These are phyloP conservation scores for Monomorium pharaonis DNA, from an alignment of 1,140 invertebrate genomes.

Conservation along the genomic window DNA sequence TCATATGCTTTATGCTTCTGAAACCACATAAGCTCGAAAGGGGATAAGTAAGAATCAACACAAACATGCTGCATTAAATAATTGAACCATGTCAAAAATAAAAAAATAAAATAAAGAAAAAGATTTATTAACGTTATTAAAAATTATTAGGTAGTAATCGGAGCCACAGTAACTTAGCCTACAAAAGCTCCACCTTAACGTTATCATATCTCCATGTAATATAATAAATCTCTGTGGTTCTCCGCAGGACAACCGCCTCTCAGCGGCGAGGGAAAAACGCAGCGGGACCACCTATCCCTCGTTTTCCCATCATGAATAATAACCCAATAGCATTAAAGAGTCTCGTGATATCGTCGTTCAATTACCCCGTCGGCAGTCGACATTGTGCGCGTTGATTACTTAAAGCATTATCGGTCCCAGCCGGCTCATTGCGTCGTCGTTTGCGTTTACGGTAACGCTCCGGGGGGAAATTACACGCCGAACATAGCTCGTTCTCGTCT, in stretches of 20 bases:
- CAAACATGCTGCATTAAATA: background rate
- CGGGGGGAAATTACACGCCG: background rate
- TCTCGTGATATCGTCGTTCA: slow-evolving; percentile 30
- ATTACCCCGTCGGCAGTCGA: background rate
- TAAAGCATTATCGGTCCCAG: slow-evolving; percentile 53
- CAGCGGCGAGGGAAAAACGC: background rate
- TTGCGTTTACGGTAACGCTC: slow-evolving; percentile 8
- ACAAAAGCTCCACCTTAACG: background rate
- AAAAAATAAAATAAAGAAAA: slow-evolving; percentile 1
- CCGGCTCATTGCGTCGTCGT: slow-evolving; percentile 19
- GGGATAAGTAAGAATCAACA: background rate
- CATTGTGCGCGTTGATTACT: slow-evolving; percentile 35
- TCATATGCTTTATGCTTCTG: background rate
- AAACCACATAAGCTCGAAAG: background rate
- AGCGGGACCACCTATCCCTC: background rate
- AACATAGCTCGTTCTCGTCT: background rate
- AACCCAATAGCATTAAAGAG: slow-evolving; percentile 22
- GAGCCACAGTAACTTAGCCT: background rate
- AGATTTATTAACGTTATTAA: background rate
- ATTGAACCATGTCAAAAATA: slow-evolving; percentile 3
- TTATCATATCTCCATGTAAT: slow-evolving; percentile 8
- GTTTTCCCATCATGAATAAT: slow-evolving; percentile 33
- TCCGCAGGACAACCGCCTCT: background rate
- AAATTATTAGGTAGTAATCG: background rate
- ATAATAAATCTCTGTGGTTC: slow-evolving; percentile 17